These are phyloP conservation scores for Blastomussa wellsi DNA, from an alignment of 92 coral and sea anemone genomes.

Conservation along the genomic window DNA sequence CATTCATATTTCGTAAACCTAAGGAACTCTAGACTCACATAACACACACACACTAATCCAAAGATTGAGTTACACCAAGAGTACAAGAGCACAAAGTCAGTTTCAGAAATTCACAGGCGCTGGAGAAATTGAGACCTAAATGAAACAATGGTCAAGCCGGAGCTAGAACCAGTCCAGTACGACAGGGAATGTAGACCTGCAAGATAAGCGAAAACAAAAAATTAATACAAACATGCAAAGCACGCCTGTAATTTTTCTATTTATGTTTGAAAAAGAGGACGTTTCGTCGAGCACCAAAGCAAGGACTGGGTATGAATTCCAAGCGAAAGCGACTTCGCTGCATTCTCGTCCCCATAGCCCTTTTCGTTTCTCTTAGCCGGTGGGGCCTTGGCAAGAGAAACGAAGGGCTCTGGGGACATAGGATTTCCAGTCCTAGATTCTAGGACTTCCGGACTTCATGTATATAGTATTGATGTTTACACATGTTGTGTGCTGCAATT, in stretches of 20 bases:
- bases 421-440: too few relatives aligned
- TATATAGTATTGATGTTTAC: too few relatives aligned
- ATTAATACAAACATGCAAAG: not conserved
- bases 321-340: too few relatives aligned
- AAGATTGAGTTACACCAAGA: not conserved
- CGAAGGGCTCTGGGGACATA: too few relatives aligned
- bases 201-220: not conserved
- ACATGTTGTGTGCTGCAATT: too few relatives aligned
- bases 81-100: not conserved
- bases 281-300: too few relatives aligned
- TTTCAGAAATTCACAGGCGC: not conserved
- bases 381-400: too few relatives aligned
- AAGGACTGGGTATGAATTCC: too few relatives aligned
- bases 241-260: not conserved
- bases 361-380: too few relatives aligned
- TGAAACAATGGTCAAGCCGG: conserved; percentile 49
- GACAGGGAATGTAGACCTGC: conserved; percentile 90
- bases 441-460: too few relatives aligned
- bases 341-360: too few relatives aligned
- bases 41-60: not conserved
- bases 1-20: not conserved
- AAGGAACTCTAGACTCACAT: not conserved
- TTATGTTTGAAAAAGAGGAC: too few relatives aligned
- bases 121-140: not conserved
- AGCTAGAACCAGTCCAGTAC: conserved; percentile 85